Evolutionary conservation across 2,888 invertebrate species (phyloP), one percentile per base, ranked within the genome.

Genomic region (Lithophane socia): DNA sequence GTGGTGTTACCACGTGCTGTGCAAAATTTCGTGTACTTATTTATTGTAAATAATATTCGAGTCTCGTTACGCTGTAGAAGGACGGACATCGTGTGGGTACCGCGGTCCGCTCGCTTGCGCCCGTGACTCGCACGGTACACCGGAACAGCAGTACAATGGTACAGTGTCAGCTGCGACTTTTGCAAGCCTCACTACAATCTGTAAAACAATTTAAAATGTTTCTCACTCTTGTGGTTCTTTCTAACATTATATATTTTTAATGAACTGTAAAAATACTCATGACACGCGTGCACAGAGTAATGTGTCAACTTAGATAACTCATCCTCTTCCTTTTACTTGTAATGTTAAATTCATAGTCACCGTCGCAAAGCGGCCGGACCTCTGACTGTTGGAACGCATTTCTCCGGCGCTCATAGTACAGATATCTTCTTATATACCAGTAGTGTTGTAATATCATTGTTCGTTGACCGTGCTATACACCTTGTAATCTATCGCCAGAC

Each of bases 21-120:
- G 83, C 88, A 84, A 91, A 91, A 89, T 90, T 89, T 86, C 80
- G 79, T 92, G 92, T 93, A 93, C 94, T 93, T 93, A 92, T 92
- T 92, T 92, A 91, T 92, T 93, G 92, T 93, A 93, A 92, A 93
- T 93, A 93, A 87, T 86, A 82, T 85, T 83, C 74, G 73, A 77
- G 85, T 81, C 75, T 83, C 80, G 70, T 76, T 52, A 63, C 76
- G 66, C 86, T 60, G 77, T 72, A 84, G 77, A 37, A 81, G 87
- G 87, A 80, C 84, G 80, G 85, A 76, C 88, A 86, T 75, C 80
- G 86, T 54, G 80, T 68, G 44, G 21, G 72, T 3, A 7, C 29
- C 73, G 52, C 21, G 44, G 37, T 21, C 52, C 73, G 61, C 56
- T 1, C 63, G 69, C 73, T 37, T 0, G 71, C 76, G 70, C 47